Evolutionary conservation across 2,888 invertebrate genomes (phyloP), one percentile per base, ranked within the genome.

Genomic region (Marasmarcha lunaedactyla): DNA sequence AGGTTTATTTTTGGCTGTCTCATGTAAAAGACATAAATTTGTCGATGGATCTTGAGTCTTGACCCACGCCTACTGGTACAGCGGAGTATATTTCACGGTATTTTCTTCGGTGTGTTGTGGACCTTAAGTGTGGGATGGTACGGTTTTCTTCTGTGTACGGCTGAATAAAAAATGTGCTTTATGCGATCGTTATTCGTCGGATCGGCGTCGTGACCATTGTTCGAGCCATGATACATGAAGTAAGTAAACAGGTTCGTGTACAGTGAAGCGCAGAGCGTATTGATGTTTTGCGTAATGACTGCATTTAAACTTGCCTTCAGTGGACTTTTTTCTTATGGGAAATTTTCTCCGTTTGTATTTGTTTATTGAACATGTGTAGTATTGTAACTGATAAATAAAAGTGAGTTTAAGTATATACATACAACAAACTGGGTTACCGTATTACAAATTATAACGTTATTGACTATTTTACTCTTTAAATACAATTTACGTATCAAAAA

Each of bases 41-140:
- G 65, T 55, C 49, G 57, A 58, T 57, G 57, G 61, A 69, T 67
- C 65, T 11, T 76, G 76, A 76, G 69, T 67, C 65, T 11, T 76
- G 76, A 76, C 77, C 76, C 76, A 76, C 77, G 76, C 79, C 77
- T 77, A 74, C 79, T 63, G 58, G 74, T 67, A 72, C 71, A 71
- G 65, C 69, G 68, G 59, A 63, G 67, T 74, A 74, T 78, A 79
- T 74, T 73, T 79, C 74, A 76, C 71, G 60, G 60, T 47, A 57
- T 67, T 67, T 69, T 65, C 14, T 3, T 5, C 2, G 14, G 3
- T 3, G 13, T 14, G 13, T 12, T n/a, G 12, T 3, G n/a, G 30
- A 30, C 30, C 30, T 30, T 30, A 30, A 30, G 20, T 20, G 20
- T 20, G 3, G 20, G 20, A 7, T 20, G 20, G 3, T 20, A 20